Conservation (phyloP, 2,797 vertebrate species). For the Danio tinwini region DNA sequence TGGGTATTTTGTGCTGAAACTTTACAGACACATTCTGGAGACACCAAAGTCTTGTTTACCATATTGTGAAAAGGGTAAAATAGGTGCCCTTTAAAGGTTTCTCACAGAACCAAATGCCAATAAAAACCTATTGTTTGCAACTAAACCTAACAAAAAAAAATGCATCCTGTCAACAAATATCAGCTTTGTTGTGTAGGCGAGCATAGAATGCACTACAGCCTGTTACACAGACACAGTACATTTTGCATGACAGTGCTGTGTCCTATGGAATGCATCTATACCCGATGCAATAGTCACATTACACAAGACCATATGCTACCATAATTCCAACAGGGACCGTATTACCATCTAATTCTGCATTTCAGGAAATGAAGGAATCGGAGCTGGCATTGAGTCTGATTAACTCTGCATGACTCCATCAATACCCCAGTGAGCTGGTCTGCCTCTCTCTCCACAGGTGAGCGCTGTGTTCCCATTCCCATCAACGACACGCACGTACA, state of each 20-base stretch:
- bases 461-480: constrained; percentile 31
- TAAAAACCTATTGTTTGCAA: no score
- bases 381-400: constrained; percentile 57
- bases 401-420: constrained; percentile 56
- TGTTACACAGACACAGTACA: neutral
- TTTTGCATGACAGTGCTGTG: constrained; percentile 28
- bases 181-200: constrained; percentile 2
- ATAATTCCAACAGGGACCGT: constrained; percentile 54
- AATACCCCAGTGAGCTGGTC: constrained; percentile 55
- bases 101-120: no score
- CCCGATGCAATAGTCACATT: constrained; percentile 44
- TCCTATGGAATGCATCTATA: constrained; percentile 44
- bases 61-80: no score
- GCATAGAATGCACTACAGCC: neutral
- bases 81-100: no score
- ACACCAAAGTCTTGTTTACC: no score
- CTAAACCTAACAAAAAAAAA: no score
- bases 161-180: neutral
- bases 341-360: constrained; percentile 47
- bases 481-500: constrained; percentile 5
- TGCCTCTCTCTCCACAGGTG: constrained; percentile 60
- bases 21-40: no score
- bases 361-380: constrained; percentile 60
- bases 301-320: constrained; percentile 49
- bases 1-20: no score